Evolutionary conservation across 2,797 vertebrate genomes (phyloP), one percentile per base, ranked within the genome.

Genomic region (Emys orbicularis): DNA sequence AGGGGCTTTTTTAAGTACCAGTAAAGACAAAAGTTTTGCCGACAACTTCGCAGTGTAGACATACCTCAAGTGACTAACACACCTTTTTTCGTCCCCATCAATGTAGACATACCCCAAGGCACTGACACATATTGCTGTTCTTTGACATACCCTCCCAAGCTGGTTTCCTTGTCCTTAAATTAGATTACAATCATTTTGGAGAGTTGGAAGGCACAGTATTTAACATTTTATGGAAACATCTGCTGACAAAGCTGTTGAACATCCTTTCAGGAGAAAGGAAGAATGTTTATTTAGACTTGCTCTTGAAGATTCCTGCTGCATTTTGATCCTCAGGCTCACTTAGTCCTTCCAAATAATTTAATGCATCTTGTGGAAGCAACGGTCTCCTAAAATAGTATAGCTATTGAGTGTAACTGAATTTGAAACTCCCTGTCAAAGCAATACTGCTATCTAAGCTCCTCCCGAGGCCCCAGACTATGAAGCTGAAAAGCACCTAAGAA

Each of bases 281-380:
- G 94, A 90, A 94, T 93, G 92, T 96, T 97, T 97, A 90, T 95
- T 97, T 96, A 95, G 96, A 97, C 95, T 87, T 85, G 89, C 93
- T 96, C 95, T 93, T 97, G 93, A 95, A 25, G n/a, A 89, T 97
- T 93, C 93, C 94, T 90, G 85, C 87, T 96, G 96, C 92, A 96
- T 96, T 96, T 93, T 94, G 95, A 94, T 96, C 95, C 92, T 87
- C 79, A 96, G 96, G 96, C 97, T 97, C 95, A 97, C 95, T 95
- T 57, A 94, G 95, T 91, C 94, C 90, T 97, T 97, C 97, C 95
- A 97, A 97, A 96, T 95, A 90, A 97, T 97, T 97, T 97, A 97
- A 92, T 94, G 92, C 84, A 87, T 74, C 79, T 86, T n/a, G 76
- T 81, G 90, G 94, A 92, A 96, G 88, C 72, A 86, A 49, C 86